Evolutionary conservation across 2,113 vertebrate species (phyloP).

Genomic region (Epinephelus fuscoguttatus): DNA sequence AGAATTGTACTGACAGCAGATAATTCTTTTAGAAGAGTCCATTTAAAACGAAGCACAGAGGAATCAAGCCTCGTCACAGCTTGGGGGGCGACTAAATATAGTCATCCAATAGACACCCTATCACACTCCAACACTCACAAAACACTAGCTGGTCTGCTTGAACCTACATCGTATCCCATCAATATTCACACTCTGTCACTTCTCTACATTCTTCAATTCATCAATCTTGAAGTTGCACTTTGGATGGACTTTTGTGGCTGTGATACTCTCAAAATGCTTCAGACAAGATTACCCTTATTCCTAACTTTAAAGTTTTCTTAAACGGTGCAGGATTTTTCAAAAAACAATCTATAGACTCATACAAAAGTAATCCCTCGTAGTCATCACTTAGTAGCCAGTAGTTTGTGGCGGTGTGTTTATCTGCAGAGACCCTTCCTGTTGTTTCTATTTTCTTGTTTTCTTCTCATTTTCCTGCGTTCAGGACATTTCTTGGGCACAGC

Average conservation of each 20-base stretch:
- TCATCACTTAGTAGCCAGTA: no score
- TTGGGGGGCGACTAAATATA: conserved; percentile 62
- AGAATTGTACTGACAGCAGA: conserved; percentile 78
- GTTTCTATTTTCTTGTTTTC: no score
- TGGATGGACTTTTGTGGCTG: background rate
- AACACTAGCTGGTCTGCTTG: conserved; percentile 24
- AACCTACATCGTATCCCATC: conserved; percentile 43
- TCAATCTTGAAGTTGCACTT: conserved; percentile 35
- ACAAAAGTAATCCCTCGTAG: no score
- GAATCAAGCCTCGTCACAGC: conserved; percentile 64
- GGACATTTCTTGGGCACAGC: no score
- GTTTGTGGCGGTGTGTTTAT: no score
- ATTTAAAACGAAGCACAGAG: conserved; percentile 62
- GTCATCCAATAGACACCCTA: conserved; percentile 46
- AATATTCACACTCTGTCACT: conserved; percentile 52
- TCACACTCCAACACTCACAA: conserved; percentile 27
- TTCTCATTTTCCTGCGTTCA: no score
- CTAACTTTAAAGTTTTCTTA: background rate
- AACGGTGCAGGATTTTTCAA: no score
- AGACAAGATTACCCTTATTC: conserved; percentile 5
- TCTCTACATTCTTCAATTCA: conserved; percentile 45
- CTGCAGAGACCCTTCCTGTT: no score
- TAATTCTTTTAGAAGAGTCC: conserved; percentile 72
- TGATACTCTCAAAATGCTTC: conserved; percentile 20
- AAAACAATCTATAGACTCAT: no score